Percentiles rank a stretch among this genome's conserved stretches.
phyloP scores from a whole-genome alignment of 2,797 vertebrate species.

The Anniella stebbinsi region DNA sequence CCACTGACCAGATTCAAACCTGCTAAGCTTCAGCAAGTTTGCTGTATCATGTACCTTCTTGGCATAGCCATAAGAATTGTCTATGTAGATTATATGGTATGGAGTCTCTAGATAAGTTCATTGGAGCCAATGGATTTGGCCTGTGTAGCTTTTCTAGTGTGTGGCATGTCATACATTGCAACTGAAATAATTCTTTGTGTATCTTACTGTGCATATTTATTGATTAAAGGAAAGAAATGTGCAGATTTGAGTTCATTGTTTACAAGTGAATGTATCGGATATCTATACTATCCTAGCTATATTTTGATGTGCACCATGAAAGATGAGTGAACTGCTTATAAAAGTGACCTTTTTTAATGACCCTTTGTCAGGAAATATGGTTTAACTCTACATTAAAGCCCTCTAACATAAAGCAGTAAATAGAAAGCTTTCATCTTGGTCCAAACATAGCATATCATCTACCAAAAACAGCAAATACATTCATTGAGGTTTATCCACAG shows the following conservation, averaged over 20 bases:
- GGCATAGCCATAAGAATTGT: neutral
- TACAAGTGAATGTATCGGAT: neutral
- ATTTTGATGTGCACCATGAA: neutral
- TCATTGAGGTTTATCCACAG: constrained; percentile 19
- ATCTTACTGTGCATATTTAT: neutral
- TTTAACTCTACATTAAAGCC: neutral
- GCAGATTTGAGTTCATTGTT: neutral
- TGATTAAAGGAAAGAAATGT: neutral
- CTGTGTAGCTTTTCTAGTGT: neutral
- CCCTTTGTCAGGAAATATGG: neutral
- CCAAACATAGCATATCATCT: neutral
- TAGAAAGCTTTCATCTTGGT: neutral
- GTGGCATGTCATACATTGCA: neutral
- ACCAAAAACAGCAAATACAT: constrained; percentile 5
- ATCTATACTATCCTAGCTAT: neutral
- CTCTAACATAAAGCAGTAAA: neutral
- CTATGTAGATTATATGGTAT: neutral
- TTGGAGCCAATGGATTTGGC: neutral
- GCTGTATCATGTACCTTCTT: neutral
- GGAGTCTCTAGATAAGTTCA: neutral
- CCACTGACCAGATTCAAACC: neutral
- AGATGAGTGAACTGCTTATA: neutral
- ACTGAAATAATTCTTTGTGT: neutral
- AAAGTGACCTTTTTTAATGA: neutral
- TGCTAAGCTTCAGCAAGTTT: neutral